A percentile compares a stretch with the other conserved stretches of the same genome.
Evolutionary conservation across 1,140 invertebrate species (phyloP).

Genomic region (Brachionus rubens): DNA sequence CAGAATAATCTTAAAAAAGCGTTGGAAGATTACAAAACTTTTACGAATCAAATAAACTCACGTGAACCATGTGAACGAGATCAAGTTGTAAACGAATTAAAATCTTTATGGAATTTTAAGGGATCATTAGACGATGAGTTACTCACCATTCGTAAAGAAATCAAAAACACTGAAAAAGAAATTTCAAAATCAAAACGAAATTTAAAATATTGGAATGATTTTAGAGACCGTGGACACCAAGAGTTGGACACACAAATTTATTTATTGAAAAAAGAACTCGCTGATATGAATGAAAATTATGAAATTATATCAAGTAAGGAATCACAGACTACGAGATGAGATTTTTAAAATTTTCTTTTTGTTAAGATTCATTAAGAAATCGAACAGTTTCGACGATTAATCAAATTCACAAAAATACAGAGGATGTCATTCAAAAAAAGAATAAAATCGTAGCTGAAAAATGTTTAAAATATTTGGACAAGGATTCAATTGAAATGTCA

Average conservation of each 20-base stretch:
- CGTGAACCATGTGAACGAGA: conserved; percentile 3
- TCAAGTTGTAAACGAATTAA: not conserved
- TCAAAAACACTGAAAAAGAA: conserved; percentile 33
- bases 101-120: conserved; percentile 25
- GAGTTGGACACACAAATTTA: conserved; percentile 18
- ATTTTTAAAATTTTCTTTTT: not conserved
- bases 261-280: conserved; percentile 40
- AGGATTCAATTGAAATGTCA: not conserved
- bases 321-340: no score
- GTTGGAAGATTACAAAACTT: conserved; percentile 22
- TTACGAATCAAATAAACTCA: not conserved
- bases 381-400: not conserved
- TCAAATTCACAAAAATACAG: conserved; percentile 20
- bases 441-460: conserved; percentile 27
- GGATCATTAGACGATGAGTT: not conserved
- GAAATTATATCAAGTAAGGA: conserved; percentile 30
- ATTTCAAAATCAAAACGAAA: not conserved
- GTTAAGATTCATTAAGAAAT: not conserved
- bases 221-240: not conserved
- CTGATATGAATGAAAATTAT: conserved; percentile 43
- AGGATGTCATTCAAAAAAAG: conserved; percentile 22
- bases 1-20: conserved; percentile 37
- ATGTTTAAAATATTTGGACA: conserved; percentile 9
- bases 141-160: not conserved
- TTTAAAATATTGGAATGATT: conserved; percentile 21